Conservation (phyloP, 2,797 vertebrate species). For the Columba guinea region DNA sequence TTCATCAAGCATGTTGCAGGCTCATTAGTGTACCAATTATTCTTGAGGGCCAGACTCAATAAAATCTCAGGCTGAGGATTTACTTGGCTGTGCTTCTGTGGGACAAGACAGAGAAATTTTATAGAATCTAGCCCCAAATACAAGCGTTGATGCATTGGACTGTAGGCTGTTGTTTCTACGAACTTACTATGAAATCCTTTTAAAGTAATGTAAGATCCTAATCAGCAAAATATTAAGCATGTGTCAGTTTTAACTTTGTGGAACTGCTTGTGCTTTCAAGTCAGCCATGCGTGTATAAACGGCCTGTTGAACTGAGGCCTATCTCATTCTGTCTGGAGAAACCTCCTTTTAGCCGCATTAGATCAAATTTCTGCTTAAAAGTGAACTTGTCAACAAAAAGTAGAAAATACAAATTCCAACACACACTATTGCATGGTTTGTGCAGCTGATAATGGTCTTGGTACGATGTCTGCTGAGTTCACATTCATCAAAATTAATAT, state of each 20-base stretch:
- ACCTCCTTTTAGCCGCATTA: constrained; percentile 42
- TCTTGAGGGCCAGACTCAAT: background rate
- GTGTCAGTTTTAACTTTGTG: background rate
- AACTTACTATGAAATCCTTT: background rate
- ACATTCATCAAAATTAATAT: background rate
- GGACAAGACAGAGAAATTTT: background rate
- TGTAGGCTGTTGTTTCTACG: constrained; percentile 4
- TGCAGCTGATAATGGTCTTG: constrained; percentile 11
- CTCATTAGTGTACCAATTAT: background rate
- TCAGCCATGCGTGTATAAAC: background rate
- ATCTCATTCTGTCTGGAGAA: constrained; percentile 4
- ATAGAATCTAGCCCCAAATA: background rate
- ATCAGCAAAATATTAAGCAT: background rate
- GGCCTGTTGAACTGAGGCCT: background rate
- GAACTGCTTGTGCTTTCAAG: background rate
- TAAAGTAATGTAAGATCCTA: background rate
- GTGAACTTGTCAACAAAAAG: constrained; percentile 7
- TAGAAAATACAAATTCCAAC: background rate
- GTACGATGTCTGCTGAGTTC: background rate
- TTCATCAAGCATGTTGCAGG: background rate
- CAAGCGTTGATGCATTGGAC: background rate
- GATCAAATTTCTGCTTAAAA: constrained; percentile 25
- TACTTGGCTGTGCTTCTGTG: background rate
- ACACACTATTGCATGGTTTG: background rate
- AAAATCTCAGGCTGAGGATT: background rate